Percentiles rank a stretch among this genome's conserved stretches.
phyloP scores from a whole-genome alignment of 2,888 invertebrate genomes.

The Mesorhabditis spiculigera region DNA sequence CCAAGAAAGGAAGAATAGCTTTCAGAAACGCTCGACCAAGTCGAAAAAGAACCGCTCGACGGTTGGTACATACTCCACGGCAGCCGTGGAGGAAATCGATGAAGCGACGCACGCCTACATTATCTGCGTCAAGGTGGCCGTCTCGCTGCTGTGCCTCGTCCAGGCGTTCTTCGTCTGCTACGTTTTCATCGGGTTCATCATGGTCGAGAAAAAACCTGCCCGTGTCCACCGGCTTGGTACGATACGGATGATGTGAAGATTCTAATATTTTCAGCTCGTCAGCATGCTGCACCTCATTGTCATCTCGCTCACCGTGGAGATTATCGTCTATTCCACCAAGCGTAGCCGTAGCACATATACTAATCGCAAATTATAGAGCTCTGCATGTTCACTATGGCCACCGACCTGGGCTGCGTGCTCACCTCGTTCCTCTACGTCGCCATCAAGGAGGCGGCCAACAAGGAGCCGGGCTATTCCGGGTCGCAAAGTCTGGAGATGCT shows the following conservation, averaged over 20 bases:
- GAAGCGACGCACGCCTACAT: neutral
- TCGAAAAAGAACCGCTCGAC: no score
- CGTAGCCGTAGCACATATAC: neutral
- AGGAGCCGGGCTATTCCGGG: no score
- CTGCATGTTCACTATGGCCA: neutral
- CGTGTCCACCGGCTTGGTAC: constrained; percentile 2
- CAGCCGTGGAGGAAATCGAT: no score
- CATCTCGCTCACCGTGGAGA: neutral
- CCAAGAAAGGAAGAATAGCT: no score
- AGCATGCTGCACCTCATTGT: neutral
- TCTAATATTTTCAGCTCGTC: neutral
- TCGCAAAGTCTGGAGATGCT: neutral
- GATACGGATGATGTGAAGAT: neutral
- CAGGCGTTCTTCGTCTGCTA: neutral
- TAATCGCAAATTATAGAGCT: neutral
- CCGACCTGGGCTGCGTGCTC: neutral
- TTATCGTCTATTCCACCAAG: neutral
- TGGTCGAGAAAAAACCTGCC: neutral
- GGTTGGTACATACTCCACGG: no score
- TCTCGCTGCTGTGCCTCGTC: neutral
- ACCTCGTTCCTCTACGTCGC: constrained; percentile 1
- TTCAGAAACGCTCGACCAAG: no score
- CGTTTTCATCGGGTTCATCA: neutral
- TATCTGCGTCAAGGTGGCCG: neutral
- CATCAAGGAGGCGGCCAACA: neutral